Conservation (phyloP, 2,113 vertebrate species). For the Macaca nemestrina region DNA sequence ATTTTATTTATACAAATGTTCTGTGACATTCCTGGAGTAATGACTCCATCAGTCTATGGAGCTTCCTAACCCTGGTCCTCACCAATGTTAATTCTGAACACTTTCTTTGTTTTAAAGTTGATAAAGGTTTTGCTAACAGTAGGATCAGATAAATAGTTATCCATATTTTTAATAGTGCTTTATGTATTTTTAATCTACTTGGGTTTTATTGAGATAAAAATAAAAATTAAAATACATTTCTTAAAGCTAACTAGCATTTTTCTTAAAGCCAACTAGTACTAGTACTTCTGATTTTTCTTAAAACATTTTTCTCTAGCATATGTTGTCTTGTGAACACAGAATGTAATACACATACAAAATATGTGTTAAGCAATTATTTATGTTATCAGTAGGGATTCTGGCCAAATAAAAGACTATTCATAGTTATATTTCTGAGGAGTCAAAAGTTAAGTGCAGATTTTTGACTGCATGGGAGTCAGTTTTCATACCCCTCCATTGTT, state of each 20-base stretch:
- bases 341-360: neutral
- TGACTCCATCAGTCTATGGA: rapidly evolving
- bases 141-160: neutral
- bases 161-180: neutral
- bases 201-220: neutral
- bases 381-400: neutral
- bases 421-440: neutral
- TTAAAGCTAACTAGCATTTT: neutral
- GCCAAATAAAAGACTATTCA: neutral
- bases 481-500: neutral
- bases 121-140: neutral
- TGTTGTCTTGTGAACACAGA: neutral
- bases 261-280: neutral
- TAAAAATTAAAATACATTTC: neutral
- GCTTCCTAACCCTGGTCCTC: neutral
- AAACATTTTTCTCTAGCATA: neutral
- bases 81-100: neutral
- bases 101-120: neutral
- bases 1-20: neutral
- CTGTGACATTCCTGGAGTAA: neutral
- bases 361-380: neutral
- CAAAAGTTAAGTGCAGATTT: neutral
- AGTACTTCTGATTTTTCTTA: neutral
- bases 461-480: neutral
- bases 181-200: neutral